These are phyloP conservation scores for Phortica magna DNA, from an alignment of 2,888 invertebrate species.

Conservation along the genomic window DNA sequence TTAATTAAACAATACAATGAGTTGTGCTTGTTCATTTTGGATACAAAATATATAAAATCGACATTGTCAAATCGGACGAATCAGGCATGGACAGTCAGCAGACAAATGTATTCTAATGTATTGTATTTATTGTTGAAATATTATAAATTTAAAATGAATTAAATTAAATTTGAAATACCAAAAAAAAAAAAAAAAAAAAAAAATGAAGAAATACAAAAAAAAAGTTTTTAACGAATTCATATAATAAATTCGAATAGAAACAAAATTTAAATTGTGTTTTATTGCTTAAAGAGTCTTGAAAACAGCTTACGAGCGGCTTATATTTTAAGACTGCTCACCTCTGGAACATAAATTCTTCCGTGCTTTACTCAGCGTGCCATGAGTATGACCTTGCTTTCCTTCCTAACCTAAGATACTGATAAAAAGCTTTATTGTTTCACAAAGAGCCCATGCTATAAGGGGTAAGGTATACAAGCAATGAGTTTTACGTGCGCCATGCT, in stretches of 20 bases:
- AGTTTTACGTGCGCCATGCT: too few relatives aligned
- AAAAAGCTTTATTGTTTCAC: too few relatives aligned
- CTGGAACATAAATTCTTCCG: too few relatives aligned
- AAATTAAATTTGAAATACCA: constrained; percentile 31
- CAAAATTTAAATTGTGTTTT: constrained; percentile 13
- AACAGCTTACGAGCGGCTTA: background rate
- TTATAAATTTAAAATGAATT: constrained; percentile 35
- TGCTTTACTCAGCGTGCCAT: too few relatives aligned
- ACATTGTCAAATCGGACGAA: background rate
- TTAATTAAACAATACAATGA: constrained; percentile 48
- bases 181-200: constrained; percentile 26
- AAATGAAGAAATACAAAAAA: constrained; percentile 23
- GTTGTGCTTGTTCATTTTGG: constrained; percentile 48
- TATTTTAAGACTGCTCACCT: too few relatives aligned
- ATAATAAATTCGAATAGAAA: constrained; percentile 49
- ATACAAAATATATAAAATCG: constrained; percentile 15
- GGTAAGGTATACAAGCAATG: too few relatives aligned
- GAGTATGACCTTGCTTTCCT: too few relatives aligned
- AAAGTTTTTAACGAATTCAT: constrained; percentile 67
- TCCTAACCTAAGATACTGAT: too few relatives aligned
- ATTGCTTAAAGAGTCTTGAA: background rate
- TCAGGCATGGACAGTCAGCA: constrained; percentile 33
- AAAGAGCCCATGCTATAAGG: too few relatives aligned
- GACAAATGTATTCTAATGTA: constrained; percentile 70
- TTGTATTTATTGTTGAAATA: constrained; percentile 71